Base-by-base conservation (phyloP, 2,797 vertebrate genomes). In the Gorsachius magnificus region DNA sequence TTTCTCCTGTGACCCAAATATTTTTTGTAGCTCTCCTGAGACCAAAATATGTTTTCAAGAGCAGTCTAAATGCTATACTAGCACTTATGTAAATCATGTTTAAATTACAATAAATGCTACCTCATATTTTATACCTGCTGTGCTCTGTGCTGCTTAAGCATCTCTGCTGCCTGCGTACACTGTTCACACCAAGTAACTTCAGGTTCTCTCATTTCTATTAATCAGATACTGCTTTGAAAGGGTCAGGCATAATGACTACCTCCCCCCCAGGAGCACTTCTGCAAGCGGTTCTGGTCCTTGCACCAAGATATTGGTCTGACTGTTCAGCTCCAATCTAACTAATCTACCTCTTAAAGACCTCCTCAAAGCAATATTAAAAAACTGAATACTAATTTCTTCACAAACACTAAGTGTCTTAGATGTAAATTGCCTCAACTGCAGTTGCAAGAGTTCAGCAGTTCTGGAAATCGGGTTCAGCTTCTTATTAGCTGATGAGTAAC, bases 251-350 rank as follows among this genome's bases (percentile, higher is more conserved):
- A 33, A 60, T 0, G 9, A 69, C 11, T 16, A 4, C 24, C 63
- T 81, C 24, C 16, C 25, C 24, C 57, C 31, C 43, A 72, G 60
- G 5, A 87, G 26, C 0, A 0, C 28, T 69, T 58, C 80, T 80
- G 29, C 48, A 48, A n/a, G 31, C 1, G 2, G 26, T 51, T 85
- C 85, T 81, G 66, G 31, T 53, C 35, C 41, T 83, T 75, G 10
- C 61, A 65, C 18, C 0, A 0, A 63, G 46, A 33, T n/a, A 12
- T 3, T 22, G 29, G 11, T 41, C 22, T 33, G 61, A 36, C 31
- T 48, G 38, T 61, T 82, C 54, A 58, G n/a, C 38, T 58, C 61
- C 28, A 58, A 2, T 18, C 35, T 57, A 75, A 77, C 12, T 48
- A 35, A 20, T 31, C 38, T 41, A 53, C 38, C 28, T 85, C 57